phyloP scores from a whole-genome alignment of 2,797 vertebrate genomes.

The Synaphobranchus kaupii region DNA sequence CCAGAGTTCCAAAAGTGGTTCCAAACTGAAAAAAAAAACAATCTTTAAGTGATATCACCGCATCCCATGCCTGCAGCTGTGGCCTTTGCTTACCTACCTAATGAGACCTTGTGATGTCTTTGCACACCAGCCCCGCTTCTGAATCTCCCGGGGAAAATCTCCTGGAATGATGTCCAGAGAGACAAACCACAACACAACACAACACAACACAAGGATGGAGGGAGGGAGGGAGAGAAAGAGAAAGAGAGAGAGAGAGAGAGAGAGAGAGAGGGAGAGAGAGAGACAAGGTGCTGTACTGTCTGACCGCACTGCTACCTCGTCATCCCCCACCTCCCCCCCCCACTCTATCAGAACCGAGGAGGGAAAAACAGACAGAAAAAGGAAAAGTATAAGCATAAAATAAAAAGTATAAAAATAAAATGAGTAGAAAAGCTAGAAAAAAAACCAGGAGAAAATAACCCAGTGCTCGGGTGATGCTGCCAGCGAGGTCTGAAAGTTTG shows the following conservation, averaged over 20 bases:
- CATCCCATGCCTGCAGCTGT: constrained; percentile 58
- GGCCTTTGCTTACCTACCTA: constrained; percentile 75
- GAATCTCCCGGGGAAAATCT: constrained; percentile 49
- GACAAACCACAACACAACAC: constrained; percentile 43
- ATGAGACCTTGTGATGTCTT: constrained; percentile 69
- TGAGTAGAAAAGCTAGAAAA: constrained; percentile 16
- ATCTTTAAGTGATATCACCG: constrained; percentile 33
- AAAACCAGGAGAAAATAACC: constrained; percentile 46
- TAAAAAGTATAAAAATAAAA: constrained; percentile 31
- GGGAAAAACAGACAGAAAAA: constrained; percentile 43
- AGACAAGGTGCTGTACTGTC: constrained; percentile 41
- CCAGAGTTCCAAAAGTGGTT: neutral
- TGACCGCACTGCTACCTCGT: constrained; percentile 46
- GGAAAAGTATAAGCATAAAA: constrained; percentile 1
- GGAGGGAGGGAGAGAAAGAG: constrained; percentile 22
- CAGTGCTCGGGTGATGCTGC: constrained; percentile 35
- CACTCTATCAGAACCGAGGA: constrained; percentile 27
- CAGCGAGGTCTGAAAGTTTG: constrained; percentile 70
- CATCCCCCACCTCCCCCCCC: constrained; percentile 38
- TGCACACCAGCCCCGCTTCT: constrained; percentile 55
- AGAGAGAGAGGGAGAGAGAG: constrained; percentile 33
- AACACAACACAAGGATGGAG: constrained; percentile 25
- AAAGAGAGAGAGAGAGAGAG: constrained; percentile 49
- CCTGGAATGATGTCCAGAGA: constrained; percentile 63
- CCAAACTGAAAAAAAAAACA: neutral